Base-by-base conservation (phyloP, 2,888 invertebrate species). In the Andrena marginata region DNA sequence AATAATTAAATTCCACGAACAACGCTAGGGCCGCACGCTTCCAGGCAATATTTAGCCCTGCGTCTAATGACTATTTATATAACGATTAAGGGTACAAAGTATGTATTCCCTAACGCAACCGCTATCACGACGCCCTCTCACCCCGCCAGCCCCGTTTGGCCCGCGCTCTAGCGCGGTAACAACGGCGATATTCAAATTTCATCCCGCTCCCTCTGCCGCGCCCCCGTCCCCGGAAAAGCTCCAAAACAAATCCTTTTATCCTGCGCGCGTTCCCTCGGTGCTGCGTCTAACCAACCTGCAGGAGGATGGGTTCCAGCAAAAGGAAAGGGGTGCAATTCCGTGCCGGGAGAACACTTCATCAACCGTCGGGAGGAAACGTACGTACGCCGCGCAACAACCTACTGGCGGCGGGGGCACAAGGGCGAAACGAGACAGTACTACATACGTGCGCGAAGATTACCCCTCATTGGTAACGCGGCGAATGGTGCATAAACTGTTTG, bases 241-340 rank as follows among this genome's bases (percentile, higher is more conserved):
- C 76, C 73, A 63, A 73, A 84, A 84, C 84, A 80, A 84, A 84
- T 84, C 84, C 84, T 84, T 84, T 80, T 80, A 84, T 84, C 80
- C 80, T 72, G n/a, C 70, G 35, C 60, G 35, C 60, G 62, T 51
- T 73, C 77, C 82, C 59, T 29, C 65, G 69, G 20, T 67, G 33
- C 62, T 13, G 51, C 33, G 64, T 75, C 71, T 69, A 68, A 72
- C 68, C 72, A 31, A 31, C 68, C 68, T 16, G 26, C 56, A 23
- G 33, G 23, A 71, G 84, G 64, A 74, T 77, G 73, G 63, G 69
- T 70, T 67, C 56, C 62, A 62, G 77, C 23, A 26, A 71, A 84
- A 84, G 80, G 80, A 85, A 80, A 77, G 75, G 74, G 73, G 26
- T 59, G 81, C 81, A 84, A 86, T 88, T 88, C 76, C 73, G 76